Conservation (phyloP, 2,888 invertebrate species). For the Cheilosia scutellata region DNA sequence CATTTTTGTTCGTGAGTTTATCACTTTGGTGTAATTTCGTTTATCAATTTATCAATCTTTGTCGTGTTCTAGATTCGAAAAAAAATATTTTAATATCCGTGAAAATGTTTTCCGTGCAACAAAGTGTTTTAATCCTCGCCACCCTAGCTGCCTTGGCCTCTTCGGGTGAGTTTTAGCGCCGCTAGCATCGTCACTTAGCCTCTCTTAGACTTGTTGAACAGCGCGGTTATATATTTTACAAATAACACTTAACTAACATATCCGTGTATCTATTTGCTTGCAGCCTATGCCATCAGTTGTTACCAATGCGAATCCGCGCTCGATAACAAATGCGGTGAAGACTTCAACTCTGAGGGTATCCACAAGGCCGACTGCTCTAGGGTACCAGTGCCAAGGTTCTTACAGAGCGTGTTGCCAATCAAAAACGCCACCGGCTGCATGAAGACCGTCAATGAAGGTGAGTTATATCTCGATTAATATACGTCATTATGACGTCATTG, state of each 20-base stretch:
- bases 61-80: conserved; percentile 16
- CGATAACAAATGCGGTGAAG: conserved; percentile 80
- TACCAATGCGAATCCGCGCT: conserved; percentile 82
- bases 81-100: conserved; percentile 1
- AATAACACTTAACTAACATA: background rate
- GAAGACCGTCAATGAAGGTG: conserved; percentile 80
- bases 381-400: conserved; percentile 80
- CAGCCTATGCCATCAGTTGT: conserved; percentile 82
- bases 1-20: conserved; percentile 23
- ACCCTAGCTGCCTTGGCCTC: conserved; percentile 79
- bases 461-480: conserved; percentile 77
- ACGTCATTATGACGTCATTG: conserved; percentile 45
- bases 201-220: background rate
- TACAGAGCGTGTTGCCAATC: conserved; percentile 77
- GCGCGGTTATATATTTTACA: no score
- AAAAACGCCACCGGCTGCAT: conserved; percentile 83
- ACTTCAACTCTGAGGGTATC: conserved; percentile 79
- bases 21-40: conserved; percentile 24
- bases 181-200: no score
- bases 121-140: conserved; percentile 79
- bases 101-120: conserved; percentile 80
- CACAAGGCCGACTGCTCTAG: conserved; percentile 80
- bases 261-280: conserved; percentile 48
- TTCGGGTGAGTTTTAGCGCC: conserved; percentile 79
- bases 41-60: background rate